Conservation (phyloP, 1,140 invertebrate genomes). For the Muscidifurax raptorellus region DNA sequence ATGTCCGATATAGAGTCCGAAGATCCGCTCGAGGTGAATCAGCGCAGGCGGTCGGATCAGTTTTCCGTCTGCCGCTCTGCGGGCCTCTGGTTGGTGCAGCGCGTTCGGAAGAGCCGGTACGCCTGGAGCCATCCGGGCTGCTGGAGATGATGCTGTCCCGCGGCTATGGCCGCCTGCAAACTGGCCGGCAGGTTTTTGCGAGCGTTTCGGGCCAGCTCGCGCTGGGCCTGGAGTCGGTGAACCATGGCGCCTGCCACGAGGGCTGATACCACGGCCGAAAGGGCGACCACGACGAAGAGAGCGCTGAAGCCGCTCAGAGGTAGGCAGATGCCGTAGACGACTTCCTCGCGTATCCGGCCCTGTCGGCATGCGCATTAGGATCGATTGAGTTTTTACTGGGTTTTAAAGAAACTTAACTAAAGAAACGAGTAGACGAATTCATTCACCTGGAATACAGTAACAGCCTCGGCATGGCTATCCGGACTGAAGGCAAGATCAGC, state of each 20-base stretch:
- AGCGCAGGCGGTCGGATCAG: neutral
- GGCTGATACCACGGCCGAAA: conserved; percentile 88
- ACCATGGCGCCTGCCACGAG: conserved; percentile 85
- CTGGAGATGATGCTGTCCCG: conserved; percentile 62
- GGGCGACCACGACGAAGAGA: conserved; percentile 89
- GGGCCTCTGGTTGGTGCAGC: neutral
- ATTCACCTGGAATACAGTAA: conserved; percentile 82
- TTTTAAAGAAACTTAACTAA: neutral
- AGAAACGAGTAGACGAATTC: neutral
- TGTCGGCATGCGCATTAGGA: conserved; percentile 69
- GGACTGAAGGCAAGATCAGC: conserved; percentile 94
- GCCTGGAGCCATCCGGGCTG: conserved; percentile 52
- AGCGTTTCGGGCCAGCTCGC: conserved; percentile 77
- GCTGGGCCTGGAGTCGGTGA: conserved; percentile 84
- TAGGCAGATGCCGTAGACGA: conserved; percentile 94
- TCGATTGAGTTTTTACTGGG: neutral
- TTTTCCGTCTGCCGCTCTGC: neutral
- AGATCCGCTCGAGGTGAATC: neutral
- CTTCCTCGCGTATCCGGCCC: conserved; percentile 89
- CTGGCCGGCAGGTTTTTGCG: conserved; percentile 74
- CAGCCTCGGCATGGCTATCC: conserved; percentile 85
- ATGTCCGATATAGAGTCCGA: neutral
- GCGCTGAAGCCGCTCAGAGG: conserved; percentile 91
- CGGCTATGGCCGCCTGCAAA: conserved; percentile 83
- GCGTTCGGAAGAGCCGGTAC: conserved; percentile 60